These are phyloP conservation scores for Eumaeus atala DNA, from an alignment of 1,140 invertebrate species.

Conservation along the genomic window DNA sequence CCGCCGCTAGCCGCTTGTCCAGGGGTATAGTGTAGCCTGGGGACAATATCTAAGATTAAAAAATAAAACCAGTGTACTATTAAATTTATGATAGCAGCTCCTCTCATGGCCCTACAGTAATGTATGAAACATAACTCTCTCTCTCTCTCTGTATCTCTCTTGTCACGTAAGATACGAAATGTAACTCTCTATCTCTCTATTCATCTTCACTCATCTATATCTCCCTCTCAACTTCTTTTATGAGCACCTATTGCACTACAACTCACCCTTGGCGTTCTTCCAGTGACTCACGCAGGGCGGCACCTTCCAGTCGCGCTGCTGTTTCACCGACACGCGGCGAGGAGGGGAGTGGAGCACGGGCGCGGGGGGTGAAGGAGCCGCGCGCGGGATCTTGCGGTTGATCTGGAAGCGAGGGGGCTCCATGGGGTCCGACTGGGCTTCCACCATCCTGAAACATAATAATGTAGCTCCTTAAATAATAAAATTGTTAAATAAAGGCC, in stretches of 20 bases:
- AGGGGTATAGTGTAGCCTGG: constrained; percentile 97
- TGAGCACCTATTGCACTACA: not conserved
- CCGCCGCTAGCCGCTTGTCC: constrained; percentile 98
- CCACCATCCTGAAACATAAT: constrained; percentile 58
- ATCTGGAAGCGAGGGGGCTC: constrained; percentile 98
- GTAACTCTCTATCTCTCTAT: too few relatives aligned
- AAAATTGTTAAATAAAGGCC: too few relatives aligned
- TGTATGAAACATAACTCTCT: too few relatives aligned
- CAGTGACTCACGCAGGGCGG: constrained; percentile 99
- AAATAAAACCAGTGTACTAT: too few relatives aligned
- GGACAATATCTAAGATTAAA: constrained; percentile 20
- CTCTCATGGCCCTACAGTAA: too few relatives aligned
- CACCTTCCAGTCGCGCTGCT: constrained; percentile 99
- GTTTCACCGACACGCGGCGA: constrained; percentile 97
- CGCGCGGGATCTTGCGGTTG: constrained; percentile 96
- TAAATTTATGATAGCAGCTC: too few relatives aligned
- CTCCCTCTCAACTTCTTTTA: too few relatives aligned
- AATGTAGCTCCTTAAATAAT: too few relatives aligned
- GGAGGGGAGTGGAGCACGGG: constrained; percentile 97
- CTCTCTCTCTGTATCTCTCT: too few relatives aligned
- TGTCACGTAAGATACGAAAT: too few relatives aligned
- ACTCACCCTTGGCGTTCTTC: constrained; percentile 95
- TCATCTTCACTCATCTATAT: too few relatives aligned
- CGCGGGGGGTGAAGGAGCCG: constrained; percentile 97
- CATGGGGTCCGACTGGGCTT: constrained; percentile 91